Base-by-base conservation (phyloP, 2,888 invertebrate genomes). In the Bombylius major region DNA sequence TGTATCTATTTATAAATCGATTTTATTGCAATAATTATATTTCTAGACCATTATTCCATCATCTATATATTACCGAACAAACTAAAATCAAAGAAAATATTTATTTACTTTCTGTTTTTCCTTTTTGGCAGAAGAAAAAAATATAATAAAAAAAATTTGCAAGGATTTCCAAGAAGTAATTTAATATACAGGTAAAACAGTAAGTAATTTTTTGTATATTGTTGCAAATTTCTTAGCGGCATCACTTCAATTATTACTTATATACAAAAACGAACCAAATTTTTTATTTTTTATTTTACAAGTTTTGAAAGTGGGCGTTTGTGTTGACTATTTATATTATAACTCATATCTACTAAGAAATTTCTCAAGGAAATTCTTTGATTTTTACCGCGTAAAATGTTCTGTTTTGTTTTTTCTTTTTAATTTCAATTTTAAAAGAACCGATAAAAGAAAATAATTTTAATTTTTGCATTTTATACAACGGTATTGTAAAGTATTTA, bases 281-380 rank as follows among this genome's bases (percentile, higher is more conserved):
- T 49, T 44, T 42, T 44, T 34, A n/a, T 36, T 36, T 6, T 36
- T 1, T 8, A 36, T 36, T 42, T 42, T 11, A 11, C 4, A 39
- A 7, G 12, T 42, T 42, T 42, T 42, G 39, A 23, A 23, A 11
- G 42, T 54, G 50, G 54, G 54, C 54, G 54, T 54, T n/a, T 50
- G 31, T 54, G 54, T 54, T 54, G 49, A 54, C 49, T 49, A 45
- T 44, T 54, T 54, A 14, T 7, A 54, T 54, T 44, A 54, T 45
- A 44, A 42, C 5, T 42, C 11, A 11, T 42, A 42, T 42, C 5
- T 42, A 36, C 11, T 11, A 11, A 11, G 39, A 42, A 42, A 42
- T 42, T 36, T 36, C 4, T 36, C 5, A 23, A 23, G 23, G 23
- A 23, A 23, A 23, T 23, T 23, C 23, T 23, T 23, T 23, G 23